Base-by-base conservation (phyloP, 30 jellyfish, hydroid and myxozoan genomes). In the Morbakka virulenta region DNA sequence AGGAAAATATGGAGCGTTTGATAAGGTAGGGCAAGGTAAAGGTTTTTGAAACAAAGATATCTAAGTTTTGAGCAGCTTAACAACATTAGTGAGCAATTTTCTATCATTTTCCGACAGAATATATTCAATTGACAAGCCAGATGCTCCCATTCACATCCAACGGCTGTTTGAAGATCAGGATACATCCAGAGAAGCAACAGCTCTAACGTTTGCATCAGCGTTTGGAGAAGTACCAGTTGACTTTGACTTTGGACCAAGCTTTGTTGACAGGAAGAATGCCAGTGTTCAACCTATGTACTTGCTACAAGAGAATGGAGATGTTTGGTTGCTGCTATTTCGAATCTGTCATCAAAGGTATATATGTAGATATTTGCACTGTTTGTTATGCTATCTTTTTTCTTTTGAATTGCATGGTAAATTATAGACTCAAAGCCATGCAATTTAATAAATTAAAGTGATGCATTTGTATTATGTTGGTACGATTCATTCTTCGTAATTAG, bases 281-380 rank as follows among this genome's bases (percentile, higher is more conserved):
- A 32, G 52, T 4, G 47, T 77, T 20, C 41, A 93, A 50, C 95
- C 97, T 1, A 77, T 93, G 13, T 86, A 68, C 74, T 83, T 93
- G 11, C 47, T 86, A 90, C 95, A 86, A 77, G 99, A 93, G 57
- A 93, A 85, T 72, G 99, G 99, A 32, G 96, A 93, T 64, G 95
- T 88, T 1, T 77, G 95, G 95, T 67, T 80, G 3, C 86, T 76
- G 14, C 32, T 88, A 74, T 48, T 82, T 65, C 72, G 79, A 69
- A 41, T 80, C 11, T 48, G 78, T 48, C 95, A 82, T 25, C 70
- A 83, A 35, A 89, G 97, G 97, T 75, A 77, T 26, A n/a, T n/a
- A n/a, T n/a, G n/a, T n/a, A n/a, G n/a, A n/a, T n/a, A n/a, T n/a
- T n/a, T n/a, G n/a, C n/a, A n/a, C n/a, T n/a, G n/a, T n/a, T n/a